Conservation (phyloP, 1,140 invertebrate genomes). For the Drosophila murphyi region DNA sequence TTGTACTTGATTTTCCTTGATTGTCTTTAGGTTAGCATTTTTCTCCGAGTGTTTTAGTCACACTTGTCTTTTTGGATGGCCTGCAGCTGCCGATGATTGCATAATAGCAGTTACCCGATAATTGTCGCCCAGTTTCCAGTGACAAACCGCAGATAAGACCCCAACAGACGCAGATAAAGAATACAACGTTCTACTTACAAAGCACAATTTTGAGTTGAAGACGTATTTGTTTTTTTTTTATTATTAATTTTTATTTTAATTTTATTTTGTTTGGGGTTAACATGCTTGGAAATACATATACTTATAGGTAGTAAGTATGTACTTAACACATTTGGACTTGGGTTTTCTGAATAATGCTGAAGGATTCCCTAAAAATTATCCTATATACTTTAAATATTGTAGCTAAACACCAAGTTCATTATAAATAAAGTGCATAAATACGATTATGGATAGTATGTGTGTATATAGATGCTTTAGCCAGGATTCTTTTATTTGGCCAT, state of each 20-base stretch:
- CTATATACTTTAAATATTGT: slow-evolving; percentile 33
- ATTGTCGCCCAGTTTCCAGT: slow-evolving; percentile 55
- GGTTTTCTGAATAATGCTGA: slow-evolving; percentile 45
- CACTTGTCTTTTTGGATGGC: background rate
- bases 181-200: slow-evolving; percentile 17
- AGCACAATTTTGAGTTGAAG: slow-evolving; percentile 8
- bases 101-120: slow-evolving; percentile 41
- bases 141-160: slow-evolving; percentile 42
- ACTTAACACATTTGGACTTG: slow-evolving; percentile 37
- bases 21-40: background rate
- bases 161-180: slow-evolving; percentile 7
- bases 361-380: slow-evolving; percentile 51
- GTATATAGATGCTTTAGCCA: slow-evolving; percentile 5
- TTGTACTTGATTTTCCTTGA: too few relatives aligned
- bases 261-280: slow-evolving; percentile 61
- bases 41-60: background rate
- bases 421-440: slow-evolving; percentile 29
- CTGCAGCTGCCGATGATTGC: slow-evolving; percentile 43
- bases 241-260: slow-evolving; percentile 43
- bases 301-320: slow-evolving; percentile 39
- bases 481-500: slow-evolving; percentile 14
- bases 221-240: slow-evolving; percentile 38
- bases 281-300: slow-evolving; percentile 67
- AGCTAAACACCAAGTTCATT: slow-evolving; percentile 21
- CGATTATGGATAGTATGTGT: slow-evolving; percentile 35